Percentiles rank a stretch among this genome's conserved stretches.
Conservation (phyloP, 2,888 invertebrate genomes). For the Lissonota sp. region DNA sequence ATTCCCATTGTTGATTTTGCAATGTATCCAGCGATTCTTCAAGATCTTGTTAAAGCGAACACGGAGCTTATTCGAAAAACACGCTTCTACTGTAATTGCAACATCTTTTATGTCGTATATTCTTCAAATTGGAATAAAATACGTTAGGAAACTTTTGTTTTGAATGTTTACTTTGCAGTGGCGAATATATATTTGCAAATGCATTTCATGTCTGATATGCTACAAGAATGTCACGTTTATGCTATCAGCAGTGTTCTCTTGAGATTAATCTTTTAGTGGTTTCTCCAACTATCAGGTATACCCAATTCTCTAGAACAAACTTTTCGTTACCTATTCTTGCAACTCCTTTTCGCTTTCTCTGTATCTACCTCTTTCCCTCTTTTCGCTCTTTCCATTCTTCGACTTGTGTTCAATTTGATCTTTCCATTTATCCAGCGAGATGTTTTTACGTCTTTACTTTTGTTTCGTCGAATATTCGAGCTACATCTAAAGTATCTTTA, state of each 20-base stretch:
- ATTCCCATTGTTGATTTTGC: no score
- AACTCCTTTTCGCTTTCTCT: not conserved
- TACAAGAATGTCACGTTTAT: not conserved
- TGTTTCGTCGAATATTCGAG: not conserved
- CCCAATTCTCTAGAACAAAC: slow-evolving; percentile 14
- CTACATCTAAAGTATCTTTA: not conserved
- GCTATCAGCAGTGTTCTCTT: not conserved
- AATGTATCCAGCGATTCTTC: no score
- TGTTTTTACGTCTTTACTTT: not conserved
- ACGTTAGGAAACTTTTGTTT: no score
- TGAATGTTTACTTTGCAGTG: no score
- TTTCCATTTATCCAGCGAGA: not conserved
- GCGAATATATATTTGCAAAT: no score
- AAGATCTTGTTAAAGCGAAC: no score
- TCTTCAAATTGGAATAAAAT: no score
- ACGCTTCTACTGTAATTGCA: no score
- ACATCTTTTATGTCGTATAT: no score
- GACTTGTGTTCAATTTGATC: not conserved
- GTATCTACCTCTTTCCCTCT: not conserved
- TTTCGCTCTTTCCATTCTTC: not conserved
- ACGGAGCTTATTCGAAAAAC: no score
- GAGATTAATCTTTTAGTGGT: not conserved
- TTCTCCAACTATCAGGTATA: not conserved
- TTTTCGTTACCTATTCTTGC: slow-evolving; percentile 2
- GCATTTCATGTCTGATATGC: slow-evolving; percentile 7